These are phyloP conservation scores for Melanotaenia trifasciata DNA, from an alignment of 2,797 vertebrate genomes.

Conservation along the genomic window DNA sequence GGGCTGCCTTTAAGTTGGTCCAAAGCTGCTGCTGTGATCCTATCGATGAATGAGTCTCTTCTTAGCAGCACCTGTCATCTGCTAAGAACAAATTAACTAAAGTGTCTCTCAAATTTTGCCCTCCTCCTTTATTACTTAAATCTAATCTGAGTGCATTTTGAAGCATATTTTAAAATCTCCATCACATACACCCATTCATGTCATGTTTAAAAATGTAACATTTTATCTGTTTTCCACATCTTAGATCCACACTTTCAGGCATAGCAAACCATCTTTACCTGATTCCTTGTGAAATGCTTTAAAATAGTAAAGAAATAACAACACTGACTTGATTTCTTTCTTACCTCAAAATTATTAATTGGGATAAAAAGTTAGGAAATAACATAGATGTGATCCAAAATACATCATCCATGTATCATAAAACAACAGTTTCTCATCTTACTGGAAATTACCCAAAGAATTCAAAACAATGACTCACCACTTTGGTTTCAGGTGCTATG, in stretches of 20 bases:
- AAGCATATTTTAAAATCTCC: neutral
- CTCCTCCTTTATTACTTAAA: neutral
- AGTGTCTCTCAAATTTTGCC: constrained; percentile 8
- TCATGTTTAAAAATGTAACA: neutral
- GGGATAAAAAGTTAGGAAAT: too few species aligned
- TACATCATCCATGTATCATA: too few species aligned
- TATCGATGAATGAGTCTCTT: constrained; percentile 60
- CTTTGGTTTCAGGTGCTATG: constrained; percentile 18
- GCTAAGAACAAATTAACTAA: constrained; percentile 34
- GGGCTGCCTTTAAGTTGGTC: constrained; percentile 16
- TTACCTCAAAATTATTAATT: neutral
- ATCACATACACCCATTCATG: neutral
- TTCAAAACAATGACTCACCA: constrained; percentile 10
- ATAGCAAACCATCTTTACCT: neutral
- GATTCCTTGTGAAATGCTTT: neutral
- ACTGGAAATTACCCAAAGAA: neutral
- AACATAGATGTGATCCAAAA: too few species aligned
- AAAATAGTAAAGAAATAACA: too few species aligned
- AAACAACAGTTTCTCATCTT: neutral
- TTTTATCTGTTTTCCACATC: neutral
- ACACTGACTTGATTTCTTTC: neutral
- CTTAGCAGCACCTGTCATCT: constrained; percentile 63
- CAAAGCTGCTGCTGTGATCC: constrained; percentile 33
- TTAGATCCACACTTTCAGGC: neutral
- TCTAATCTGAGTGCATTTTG: neutral